Conservation (phyloP, 2,113 vertebrate species). For the Megatriorchis doriae region DNA sequence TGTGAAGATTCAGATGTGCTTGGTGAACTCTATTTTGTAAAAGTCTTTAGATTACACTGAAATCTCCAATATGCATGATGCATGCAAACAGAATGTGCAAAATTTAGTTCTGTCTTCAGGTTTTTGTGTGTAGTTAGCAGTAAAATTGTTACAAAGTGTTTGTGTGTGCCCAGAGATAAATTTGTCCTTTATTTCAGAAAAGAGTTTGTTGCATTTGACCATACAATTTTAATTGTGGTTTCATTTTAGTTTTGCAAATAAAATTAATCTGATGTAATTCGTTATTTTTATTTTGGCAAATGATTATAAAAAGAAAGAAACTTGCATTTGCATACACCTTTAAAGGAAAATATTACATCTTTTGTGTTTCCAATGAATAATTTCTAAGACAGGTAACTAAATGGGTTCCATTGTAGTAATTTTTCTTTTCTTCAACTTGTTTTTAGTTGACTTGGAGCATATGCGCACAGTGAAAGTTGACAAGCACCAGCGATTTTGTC, state of each 20-base stretch:
- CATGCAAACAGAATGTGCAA: not conserved
- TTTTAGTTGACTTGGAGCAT: conserved; percentile 96
- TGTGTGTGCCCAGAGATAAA: not conserved
- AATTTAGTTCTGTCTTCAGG: not conserved
- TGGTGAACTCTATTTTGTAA: not conserved
- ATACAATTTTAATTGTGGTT: not conserved
- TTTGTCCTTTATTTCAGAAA: not conserved
- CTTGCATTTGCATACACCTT: not conserved
- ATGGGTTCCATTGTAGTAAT: conserved; percentile 22
- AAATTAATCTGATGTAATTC: not conserved
- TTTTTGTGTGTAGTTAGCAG: not conserved
- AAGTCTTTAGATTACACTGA: not conserved
- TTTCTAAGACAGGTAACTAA: not conserved
- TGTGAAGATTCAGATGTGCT: not conserved
- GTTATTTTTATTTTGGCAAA: not conserved
- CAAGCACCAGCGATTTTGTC: conserved; percentile 94
- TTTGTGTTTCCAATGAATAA: not conserved
- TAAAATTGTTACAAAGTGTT: not conserved
- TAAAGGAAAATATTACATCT: not conserved
- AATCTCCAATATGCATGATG: not conserved
- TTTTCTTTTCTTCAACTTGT: conserved; percentile 45
- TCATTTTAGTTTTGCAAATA: not conserved
- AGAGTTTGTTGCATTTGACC: not conserved
- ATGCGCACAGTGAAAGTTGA: conserved; percentile 94
- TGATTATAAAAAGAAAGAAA: not conserved